Evolutionary conservation across 2,888 invertebrate species (phyloP).

Genomic region (Dicyrtomina minuta): DNA sequence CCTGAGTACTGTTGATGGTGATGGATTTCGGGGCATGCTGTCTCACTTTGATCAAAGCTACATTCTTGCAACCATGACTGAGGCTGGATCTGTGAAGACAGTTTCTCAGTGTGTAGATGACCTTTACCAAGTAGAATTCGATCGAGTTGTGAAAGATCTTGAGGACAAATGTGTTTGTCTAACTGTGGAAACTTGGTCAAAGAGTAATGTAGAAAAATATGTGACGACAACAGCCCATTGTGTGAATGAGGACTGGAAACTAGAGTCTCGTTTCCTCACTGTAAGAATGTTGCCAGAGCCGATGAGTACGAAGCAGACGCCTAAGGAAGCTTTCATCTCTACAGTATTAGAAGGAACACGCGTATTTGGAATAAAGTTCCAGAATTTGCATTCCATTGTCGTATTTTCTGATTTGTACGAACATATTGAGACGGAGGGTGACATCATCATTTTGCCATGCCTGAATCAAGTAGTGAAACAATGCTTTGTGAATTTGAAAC

Average conservation of each 20-base stretch:
- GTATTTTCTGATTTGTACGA: slow-evolving; percentile 19
- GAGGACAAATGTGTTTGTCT: slow-evolving; percentile 7
- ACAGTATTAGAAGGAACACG: slow-evolving; percentile 4
- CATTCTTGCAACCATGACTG: slow-evolving; percentile 22
- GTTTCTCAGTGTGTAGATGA: slow-evolving; percentile 29
- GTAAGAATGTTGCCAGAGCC: slow-evolving; percentile 12
- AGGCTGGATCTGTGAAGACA: slow-evolving; percentile 13
- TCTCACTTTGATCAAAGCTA: slow-evolving; percentile 30
- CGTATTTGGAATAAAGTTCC: slow-evolving; percentile 13
- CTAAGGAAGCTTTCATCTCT: background rate
- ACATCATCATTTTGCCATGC: slow-evolving; percentile 25
- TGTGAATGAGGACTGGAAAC: slow-evolving; percentile 10
- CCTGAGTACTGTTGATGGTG: slow-evolving; percentile 28
- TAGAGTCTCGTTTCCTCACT: slow-evolving; percentile 11
- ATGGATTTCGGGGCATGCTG: slow-evolving; percentile 32
- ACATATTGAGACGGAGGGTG: slow-evolving; percentile 6
- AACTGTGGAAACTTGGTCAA: slow-evolving; percentile 23
- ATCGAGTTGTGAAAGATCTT: slow-evolving; percentile 29
- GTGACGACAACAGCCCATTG: slow-evolving; percentile 14
- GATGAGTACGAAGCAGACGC: background rate
- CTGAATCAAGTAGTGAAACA: slow-evolving; percentile 24
- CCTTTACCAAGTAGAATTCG: slow-evolving; percentile 30
- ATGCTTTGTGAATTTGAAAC: slow-evolving; percentile 25
- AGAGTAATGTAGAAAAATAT: slow-evolving; percentile 26
- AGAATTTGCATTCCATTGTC: slow-evolving; percentile 16